A percentile compares a stretch with the other conserved stretches of the same genome.
Evolutionary conservation across 2,113 vertebrate genomes (phyloP).

Genomic region (Phocoena phocoena): DNA sequence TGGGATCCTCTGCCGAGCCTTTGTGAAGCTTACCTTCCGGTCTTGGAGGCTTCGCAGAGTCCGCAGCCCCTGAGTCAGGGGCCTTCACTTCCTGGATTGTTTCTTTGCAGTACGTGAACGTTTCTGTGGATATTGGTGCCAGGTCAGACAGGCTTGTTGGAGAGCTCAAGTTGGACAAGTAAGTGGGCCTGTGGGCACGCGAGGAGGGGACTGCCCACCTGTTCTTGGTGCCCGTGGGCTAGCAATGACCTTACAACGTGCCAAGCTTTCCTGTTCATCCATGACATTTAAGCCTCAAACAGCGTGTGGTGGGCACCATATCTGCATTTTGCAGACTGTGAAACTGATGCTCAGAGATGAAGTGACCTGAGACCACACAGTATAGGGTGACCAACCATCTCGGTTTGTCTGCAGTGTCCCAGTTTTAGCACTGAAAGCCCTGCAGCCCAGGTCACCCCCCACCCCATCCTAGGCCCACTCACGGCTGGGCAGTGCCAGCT

Average conservation of each 20-base stretch:
- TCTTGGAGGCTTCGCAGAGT: background rate
- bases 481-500: accelerated
- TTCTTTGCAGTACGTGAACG: conserved; percentile 69
- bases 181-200: background rate
- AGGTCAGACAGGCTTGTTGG: conserved; percentile 55
- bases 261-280: background rate
- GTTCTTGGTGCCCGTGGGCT: accelerated
- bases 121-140: background rate
- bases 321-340: background rate
- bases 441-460: accelerated
- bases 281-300: background rate
- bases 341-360: background rate
- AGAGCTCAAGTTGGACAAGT: conserved; percentile 75
- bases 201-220: background rate
- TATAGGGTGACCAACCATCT: background rate
- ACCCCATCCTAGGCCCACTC: background rate
- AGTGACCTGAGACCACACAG: background rate
- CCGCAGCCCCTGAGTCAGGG: accelerated
- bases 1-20: background rate
- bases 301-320: accelerated
- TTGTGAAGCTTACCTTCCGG: background rate
- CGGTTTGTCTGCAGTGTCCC: background rate
- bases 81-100: background rate
- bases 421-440: background rate
- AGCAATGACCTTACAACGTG: accelerated